phyloP scores from a whole-genome alignment of 2,888 invertebrate genomes.

The Escarpia spicata region DNA sequence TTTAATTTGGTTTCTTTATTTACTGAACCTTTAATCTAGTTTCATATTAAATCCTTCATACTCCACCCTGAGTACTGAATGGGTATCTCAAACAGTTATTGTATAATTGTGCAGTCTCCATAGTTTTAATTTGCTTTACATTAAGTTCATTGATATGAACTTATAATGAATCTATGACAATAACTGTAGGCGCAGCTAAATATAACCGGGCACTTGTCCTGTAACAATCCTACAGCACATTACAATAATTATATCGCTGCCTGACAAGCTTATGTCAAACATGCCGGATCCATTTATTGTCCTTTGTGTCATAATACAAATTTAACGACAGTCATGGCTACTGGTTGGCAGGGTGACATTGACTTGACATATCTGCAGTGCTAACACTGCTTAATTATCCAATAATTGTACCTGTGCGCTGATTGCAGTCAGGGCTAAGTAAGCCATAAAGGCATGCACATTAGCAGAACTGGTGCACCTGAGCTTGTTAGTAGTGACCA shows the following conservation, averaged over 20 bases:
- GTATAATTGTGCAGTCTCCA: not conserved
- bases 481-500: not conserved
- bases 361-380: slow-evolving; percentile 5
- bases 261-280: slow-evolving; percentile 1
- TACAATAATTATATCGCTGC: not conserved
- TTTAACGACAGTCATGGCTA: not conserved
- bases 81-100: not conserved
- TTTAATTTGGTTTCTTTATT: not conserved
- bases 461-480: not conserved
- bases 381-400: slow-evolving; percentile 16
- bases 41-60: not conserved
- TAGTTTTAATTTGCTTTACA: not conserved
- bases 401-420: not conserved
- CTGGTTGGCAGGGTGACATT: not conserved
- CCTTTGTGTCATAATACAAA: slow-evolving; percentile 7
- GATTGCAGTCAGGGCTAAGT: not conserved
- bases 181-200: not conserved
- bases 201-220: not conserved
- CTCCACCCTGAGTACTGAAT: not conserved
- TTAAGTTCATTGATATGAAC: not conserved
- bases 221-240: not conserved
- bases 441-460: slow-evolving; percentile 13
- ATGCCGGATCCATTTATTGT: not conserved
- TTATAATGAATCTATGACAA: not conserved
- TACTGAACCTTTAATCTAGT: not conserved